Evolutionary conservation across 1,140 invertebrate species (phyloP).

Genomic region (Saxidomus purpurata): DNA sequence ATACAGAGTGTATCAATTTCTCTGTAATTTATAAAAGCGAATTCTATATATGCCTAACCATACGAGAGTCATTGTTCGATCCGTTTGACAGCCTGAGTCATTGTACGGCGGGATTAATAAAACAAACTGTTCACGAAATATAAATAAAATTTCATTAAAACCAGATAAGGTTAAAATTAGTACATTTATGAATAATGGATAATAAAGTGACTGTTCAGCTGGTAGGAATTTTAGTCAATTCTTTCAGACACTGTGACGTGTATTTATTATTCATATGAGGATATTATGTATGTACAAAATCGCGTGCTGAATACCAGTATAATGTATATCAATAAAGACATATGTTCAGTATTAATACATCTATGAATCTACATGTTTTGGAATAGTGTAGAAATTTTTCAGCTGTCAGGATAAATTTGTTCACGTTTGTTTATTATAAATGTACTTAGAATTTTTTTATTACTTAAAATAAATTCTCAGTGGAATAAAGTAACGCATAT

Average conservation of each 20-base stretch:
- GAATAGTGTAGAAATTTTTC: too few species aligned
- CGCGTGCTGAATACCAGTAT: neutral
- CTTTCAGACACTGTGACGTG: too few species aligned
- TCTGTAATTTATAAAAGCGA: conserved; percentile 39
- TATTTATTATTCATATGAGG: too few species aligned
- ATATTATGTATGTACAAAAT: too few species aligned
- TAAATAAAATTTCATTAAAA: conserved; percentile 21
- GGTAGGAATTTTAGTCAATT: neutral
- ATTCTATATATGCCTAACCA: neutral
- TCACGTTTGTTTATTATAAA: too few species aligned
- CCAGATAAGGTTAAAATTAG: neutral
- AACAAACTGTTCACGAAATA: neutral
- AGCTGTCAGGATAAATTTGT: too few species aligned
- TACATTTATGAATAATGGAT: neutral
- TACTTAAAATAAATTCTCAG: too few species aligned
- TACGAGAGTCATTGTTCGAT: conserved; percentile 28
- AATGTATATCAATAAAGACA: too few species aligned
- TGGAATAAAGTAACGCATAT: too few species aligned
- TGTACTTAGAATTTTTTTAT: too few species aligned
- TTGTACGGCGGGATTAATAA: conserved; percentile 11
- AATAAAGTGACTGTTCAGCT: neutral
- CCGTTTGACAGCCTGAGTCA: conserved; percentile 8
- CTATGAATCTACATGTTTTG: too few species aligned
- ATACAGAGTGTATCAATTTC: conserved; percentile 44
- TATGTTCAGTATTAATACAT: too few species aligned